Evolutionary conservation across 1,140 invertebrate species (phyloP).

Genomic region (Macrobrachium rosenbergii): DNA sequence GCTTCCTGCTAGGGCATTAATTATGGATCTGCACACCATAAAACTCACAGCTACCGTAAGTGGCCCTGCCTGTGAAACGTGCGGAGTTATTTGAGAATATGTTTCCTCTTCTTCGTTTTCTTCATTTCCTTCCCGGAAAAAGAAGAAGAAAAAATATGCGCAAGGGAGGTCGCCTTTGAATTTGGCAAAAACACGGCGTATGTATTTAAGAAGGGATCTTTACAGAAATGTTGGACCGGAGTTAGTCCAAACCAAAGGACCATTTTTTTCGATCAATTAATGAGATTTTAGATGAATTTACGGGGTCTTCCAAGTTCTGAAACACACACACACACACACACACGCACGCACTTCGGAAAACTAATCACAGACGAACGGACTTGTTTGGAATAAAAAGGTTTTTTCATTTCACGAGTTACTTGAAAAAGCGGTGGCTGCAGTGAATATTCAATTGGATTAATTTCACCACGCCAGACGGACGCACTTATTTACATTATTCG

Average conservation of each 20-base stretch:
- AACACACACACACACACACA: too few species aligned
- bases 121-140: too few species aligned
- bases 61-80: slow-evolving; percentile 11
- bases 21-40: slow-evolving; percentile 42
- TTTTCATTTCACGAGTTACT: slow-evolving; percentile 48
- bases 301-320: too few species aligned
- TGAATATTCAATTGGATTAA: slow-evolving; percentile 56
- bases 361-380: slow-evolving; percentile 25
- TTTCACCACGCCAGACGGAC: slow-evolving; percentile 24
- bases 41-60: slow-evolving; percentile 12
- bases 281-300: too few species aligned
- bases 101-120: background rate
- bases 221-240: too few species aligned
- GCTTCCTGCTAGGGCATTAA: slow-evolving; percentile 54
- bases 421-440: slow-evolving; percentile 25
- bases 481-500: slow-evolving; percentile 42
- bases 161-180: too few species aligned
- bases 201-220: too few species aligned
- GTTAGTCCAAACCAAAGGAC: too few species aligned
- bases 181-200: too few species aligned
- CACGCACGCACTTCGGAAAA: too few species aligned
- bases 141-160: too few species aligned
- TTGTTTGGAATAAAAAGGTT: slow-evolving; percentile 46
- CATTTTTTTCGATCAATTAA: too few species aligned
- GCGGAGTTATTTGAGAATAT: slow-evolving; percentile 23